Percentiles rank a stretch among this genome's conserved stretches.
Conservation (phyloP, 2,113 vertebrate species). For the Noctilio leporinus region DNA sequence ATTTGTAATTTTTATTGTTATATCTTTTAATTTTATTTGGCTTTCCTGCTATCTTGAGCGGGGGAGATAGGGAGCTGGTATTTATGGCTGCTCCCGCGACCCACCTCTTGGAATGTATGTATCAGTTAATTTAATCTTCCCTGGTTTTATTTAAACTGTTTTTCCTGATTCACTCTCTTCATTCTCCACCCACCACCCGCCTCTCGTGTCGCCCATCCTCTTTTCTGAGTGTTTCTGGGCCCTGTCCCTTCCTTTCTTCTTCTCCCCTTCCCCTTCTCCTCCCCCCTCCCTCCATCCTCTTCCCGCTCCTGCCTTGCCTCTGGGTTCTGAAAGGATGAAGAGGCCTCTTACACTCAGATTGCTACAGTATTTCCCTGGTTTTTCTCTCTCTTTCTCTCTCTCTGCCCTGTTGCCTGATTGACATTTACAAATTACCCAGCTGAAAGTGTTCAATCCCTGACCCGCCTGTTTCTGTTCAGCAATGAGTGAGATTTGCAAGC, state of each 20-base stretch:
- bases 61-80: conserved; percentile 81
- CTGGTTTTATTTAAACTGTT: conserved; percentile 85
- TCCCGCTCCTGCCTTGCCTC: background rate
- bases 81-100: conserved; percentile 81
- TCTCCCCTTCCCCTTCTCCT: background rate
- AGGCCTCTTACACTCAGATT: background rate
- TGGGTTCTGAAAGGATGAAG: conserved; percentile 1
- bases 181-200: conserved; percentile 33
- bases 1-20: conserved; percentile 90
- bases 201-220: background rate
- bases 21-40: conserved; percentile 89
- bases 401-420: conserved; percentile 92
- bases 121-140: conserved; percentile 88
- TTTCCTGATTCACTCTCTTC: conserved; percentile 72
- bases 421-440: conserved; percentile 99
- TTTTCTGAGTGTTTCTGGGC: background rate
- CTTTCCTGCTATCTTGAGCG: conserved; percentile 78
- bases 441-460: conserved; percentile 97
- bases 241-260: background rate
- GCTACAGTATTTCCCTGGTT: conserved; percentile 25
- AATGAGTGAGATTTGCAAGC: conserved; percentile 95
- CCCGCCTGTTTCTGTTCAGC: conserved; percentile 96
- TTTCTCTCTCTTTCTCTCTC: conserved; percentile 80
- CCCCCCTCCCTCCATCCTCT: too few relatives aligned
- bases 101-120: conserved; percentile 83